phyloP scores from a whole-genome alignment of 1,140 invertebrate species.

The Micrasema longulum region DNA sequence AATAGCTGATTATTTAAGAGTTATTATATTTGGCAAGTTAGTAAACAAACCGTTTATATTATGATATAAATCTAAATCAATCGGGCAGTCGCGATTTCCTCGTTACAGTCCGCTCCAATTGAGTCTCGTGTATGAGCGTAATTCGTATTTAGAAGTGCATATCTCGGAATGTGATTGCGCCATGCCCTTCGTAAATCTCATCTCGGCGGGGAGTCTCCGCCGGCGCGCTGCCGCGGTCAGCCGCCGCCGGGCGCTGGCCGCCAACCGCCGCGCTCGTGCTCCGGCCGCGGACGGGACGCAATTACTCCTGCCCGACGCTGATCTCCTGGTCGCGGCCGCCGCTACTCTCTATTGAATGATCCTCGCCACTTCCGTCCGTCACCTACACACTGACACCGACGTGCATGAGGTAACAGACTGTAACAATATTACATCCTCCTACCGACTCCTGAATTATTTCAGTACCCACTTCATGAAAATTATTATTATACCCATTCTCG shows the following conservation, averaged over 20 bases:
- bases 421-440: background rate
- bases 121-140: background rate
- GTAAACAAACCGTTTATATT: no score
- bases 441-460: no score
- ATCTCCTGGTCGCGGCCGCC: background rate
- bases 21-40: no score
- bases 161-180: constrained; percentile 1
- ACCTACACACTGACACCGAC: background rate
- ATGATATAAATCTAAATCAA: no score
- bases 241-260: background rate
- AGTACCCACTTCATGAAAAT: no score
- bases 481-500: no score
- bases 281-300: constrained; percentile 1
- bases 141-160: background rate
- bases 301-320: background rate
- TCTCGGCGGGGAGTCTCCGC: background rate
- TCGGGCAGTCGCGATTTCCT: constrained; percentile 1
- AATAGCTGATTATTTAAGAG: no score
- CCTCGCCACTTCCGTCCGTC: constrained; percentile 29
- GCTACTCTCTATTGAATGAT: constrained; percentile 30
- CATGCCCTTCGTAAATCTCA: no score
- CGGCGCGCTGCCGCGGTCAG: background rate
- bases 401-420: background rate
- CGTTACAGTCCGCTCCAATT: background rate
- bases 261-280: background rate